Conservation (phyloP, 2,888 invertebrate species). For the Beris morrisii region DNA sequence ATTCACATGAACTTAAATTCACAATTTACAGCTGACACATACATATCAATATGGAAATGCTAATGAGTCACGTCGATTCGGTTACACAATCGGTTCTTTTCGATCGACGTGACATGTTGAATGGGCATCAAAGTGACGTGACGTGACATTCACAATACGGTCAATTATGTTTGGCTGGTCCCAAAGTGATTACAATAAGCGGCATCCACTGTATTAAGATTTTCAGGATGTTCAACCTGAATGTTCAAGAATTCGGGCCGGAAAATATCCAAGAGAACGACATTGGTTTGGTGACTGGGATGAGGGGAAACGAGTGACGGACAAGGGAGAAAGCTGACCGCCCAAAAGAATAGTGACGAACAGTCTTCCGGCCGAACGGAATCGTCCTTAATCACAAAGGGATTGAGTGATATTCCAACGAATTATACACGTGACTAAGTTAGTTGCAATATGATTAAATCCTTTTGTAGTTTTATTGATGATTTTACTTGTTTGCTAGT, state of each 20-base stretch:
- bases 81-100: no score
- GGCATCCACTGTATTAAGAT: no score
- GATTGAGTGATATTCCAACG: slow-evolving; percentile 75
- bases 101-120: no score
- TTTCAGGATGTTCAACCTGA: slow-evolving; percentile 74
- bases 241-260: slow-evolving; percentile 56
- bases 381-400: slow-evolving; percentile 68
- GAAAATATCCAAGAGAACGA: slow-evolving; percentile 61
- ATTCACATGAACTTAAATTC: no score
- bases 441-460: not conserved
- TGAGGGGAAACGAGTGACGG: slow-evolving; percentile 42
- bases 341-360: slow-evolving; percentile 57
- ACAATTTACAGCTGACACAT: no score
- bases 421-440: slow-evolving; percentile 61
- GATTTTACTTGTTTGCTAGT: not conserved
- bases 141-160: no score
- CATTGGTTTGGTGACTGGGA: slow-evolving; percentile 76
- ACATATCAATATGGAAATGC: no score
- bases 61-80: no score
- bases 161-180: no score
- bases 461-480: no score
- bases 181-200: no score
- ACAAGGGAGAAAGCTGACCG: slow-evolving; percentile 47
- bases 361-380: slow-evolving; percentile 75
- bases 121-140: no score